Evolutionary conservation across 2,113 vertebrate species (phyloP), one percentile per base, ranked within the genome.

Genomic region (Labeo catla): DNA sequence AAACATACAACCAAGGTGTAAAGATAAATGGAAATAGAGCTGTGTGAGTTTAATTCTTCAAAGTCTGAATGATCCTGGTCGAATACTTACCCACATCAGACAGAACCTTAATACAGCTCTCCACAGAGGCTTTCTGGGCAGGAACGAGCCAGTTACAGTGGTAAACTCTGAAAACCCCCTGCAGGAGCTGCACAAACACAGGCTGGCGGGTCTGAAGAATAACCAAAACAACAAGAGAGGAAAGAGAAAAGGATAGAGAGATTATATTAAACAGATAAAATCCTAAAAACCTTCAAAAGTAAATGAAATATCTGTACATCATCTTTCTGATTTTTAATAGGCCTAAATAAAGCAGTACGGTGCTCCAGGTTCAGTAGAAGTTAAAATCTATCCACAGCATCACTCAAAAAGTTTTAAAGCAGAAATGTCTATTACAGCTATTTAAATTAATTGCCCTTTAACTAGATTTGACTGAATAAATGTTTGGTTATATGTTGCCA

Each of bases 71-170:
- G 39, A 19, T 19, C 21, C 34, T 3, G 39, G 43, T 39, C 6
- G 34, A 8, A 8, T 50, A 83, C 98, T 97, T 96, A 99, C 98
- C 98, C 66, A 99, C 98, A 80, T 99, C 98, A 4, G 98, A 99
- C n/a, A 99, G 95, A 28, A 99, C 98, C 76, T 98, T 97, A 86
- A 99, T 99, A 81, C 98, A 99, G 92, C 97, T 96, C 90, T 99
- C 98, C 88, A 99, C 98, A 0, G 98, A 98, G 0, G 97, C 98
- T 89, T 99, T 99, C 89, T 99, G 98, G 85, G 96, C 93, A 0
- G 98, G 97, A 91, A 95, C 91, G 2, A 99, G 93, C 98, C 98
- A 99, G 93, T 94, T 97, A 93, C 98, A 99, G 91, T 99, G 98
- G 93, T 97, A 99, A 0, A 99, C 97, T 70, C 98, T 92, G 93